Base-by-base conservation (phyloP, 2,797 vertebrate genomes). In the Siniperca undulata region DNA sequence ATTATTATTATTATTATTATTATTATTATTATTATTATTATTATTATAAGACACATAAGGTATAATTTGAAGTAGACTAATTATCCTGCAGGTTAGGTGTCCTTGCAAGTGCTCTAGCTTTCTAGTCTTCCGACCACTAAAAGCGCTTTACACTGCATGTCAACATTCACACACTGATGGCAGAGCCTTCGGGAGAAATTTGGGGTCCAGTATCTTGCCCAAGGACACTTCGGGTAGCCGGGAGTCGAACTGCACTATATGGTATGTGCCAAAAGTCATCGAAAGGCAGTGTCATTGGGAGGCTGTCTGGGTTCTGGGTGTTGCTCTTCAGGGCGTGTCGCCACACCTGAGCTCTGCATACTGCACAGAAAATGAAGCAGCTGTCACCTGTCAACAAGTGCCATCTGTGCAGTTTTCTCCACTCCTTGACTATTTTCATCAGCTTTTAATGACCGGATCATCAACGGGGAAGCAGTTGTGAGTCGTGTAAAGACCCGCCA, bases 281-380 rank as follows among this genome's bases (percentile, higher is more conserved):
- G 0, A 1, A 4, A 1, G 3, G 62, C 27, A 8, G 14, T 10
- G 38, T 48, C 12, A 4, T 0, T 1, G 20, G 42, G 42, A 55
- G 73, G 77, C 30, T 61, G 53, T 12, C 5, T 22, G 58, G 36
- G 11, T 46, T 36, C 3, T 80, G 76, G 80, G 75, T 60, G 85
- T 73, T 0, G 38, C 72, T 56, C 0, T 11, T 22, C 0, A 1
- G 55, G 91, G 89, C 86, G 86, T 88, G 89, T 75, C 84, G n/a
- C 67, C 74, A 70, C 90, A 90, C 90, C 91, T 93, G 91, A 82
- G 65, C 75, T n/a, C 36, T 48, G 81, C 46, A 14, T 2, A 3
- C 66, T 4, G 56, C 56, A 1, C 74, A 73, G 27, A 75, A 56
- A 62, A 70, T 67, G 80, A 81, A 44, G 17, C 70, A 83, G 77